These are phyloP conservation scores for Ameiurus melas DNA, from an alignment of 2,113 vertebrate species.

Conservation along the genomic window DNA sequence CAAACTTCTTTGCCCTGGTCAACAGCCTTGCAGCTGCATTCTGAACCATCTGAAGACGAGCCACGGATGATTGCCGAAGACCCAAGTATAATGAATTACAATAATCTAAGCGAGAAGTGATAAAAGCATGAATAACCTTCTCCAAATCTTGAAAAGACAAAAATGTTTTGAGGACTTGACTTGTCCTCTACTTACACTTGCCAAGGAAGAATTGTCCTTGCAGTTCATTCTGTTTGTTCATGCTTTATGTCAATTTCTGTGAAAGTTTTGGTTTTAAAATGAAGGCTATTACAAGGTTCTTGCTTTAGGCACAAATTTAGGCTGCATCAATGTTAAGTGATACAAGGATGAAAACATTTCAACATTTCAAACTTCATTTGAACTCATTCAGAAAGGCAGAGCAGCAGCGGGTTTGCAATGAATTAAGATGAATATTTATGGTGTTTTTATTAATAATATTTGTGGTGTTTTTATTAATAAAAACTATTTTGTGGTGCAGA, in stretches of 20 bases:
- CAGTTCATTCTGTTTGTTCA: not conserved
- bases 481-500: not conserved
- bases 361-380: not conserved
- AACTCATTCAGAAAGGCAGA: not conserved
- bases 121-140: no score
- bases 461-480: no score
- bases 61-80: no score
- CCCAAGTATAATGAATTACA: no score
- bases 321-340: not conserved
- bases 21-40: no score
- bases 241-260: not conserved
- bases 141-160: no score
- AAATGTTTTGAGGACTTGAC: not conserved
- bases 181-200: slow-evolving; percentile 1
- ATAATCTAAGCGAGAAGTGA: no score
- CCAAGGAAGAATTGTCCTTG: not conserved
- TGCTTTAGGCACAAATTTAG: not conserved
- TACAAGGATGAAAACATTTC: not conserved
- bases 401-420: not conserved
- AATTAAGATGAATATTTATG: not conserved
- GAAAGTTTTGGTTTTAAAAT: not conserved
- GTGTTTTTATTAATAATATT: no score
- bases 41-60: no score
- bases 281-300: not conserved
- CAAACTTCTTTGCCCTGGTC: no score